Evolutionary conservation across 2,888 invertebrate genomes (phyloP), one percentile per base, ranked within the genome.

Genomic region (Xestia ashworthii): DNA sequence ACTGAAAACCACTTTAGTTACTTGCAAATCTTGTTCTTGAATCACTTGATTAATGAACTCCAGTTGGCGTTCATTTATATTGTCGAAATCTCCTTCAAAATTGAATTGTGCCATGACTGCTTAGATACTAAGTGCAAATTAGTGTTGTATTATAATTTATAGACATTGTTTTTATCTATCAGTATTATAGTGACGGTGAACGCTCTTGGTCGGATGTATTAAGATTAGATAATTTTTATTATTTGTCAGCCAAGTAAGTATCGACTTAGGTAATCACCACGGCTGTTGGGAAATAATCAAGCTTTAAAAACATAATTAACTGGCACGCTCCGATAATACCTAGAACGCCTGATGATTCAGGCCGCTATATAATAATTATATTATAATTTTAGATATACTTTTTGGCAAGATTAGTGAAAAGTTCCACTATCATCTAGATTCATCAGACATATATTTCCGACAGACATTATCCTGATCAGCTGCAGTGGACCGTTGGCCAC

Each of bases 21-120:
- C 87, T 69, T 85, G 81, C 53, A 86, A 90, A 1, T 91, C 92
- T 67, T 80, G 88, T 78, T 92, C 87, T 48, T 90, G 74, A 22
- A 94, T 81, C 11, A 91, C 87, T 80, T 90, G 86, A 71, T 88
- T 80, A 9, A 94, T 91, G 50, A 86, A 92, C 46, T 90, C 85
- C 5, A 90, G 66, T 76, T 94, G 93, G 0, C 68, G 58, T 44
- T 87, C 83, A 50, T 80, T 88, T 5, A 93, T 78, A 55, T 80
- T 79, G 46, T 83, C 76, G 1, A 90, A 58, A 32, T 90, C 89
- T 19, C 93, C 94, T 74, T 89, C 89, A 50, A 92, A 91, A 69
- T 83, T 87, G 50, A 90, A 88, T 48, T 74, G 74, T 9, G 84
- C 78, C 91, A 91, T 91, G 65, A n/a, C 75, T 72, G 50, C 41